These are phyloP conservation scores for Eurytoma adleriae DNA, from an alignment of 2,888 invertebrate genomes.

Conservation along the genomic window DNA sequence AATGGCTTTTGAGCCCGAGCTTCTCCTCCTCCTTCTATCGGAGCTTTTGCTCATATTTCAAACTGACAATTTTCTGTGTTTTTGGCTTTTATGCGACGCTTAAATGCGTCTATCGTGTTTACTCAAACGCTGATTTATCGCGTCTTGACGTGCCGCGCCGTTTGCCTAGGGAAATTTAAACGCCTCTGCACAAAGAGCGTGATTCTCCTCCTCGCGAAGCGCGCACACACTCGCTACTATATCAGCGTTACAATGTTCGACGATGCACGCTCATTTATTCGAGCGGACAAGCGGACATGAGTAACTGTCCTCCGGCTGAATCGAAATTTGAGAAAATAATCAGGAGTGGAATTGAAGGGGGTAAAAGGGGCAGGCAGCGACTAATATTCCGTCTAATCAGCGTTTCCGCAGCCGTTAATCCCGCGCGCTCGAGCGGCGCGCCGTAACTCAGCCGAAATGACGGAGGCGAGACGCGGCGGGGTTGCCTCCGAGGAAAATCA, in stretches of 20 bases:
- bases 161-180: too few relatives aligned
- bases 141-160: neutral
- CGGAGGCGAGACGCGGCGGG: neutral
- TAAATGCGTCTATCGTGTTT: slow-evolving; percentile 28
- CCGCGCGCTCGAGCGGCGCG: neutral
- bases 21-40: neutral
- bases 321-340: too few relatives aligned
- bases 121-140: slow-evolving; percentile 34
- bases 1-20: neutral
- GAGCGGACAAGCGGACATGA: too few relatives aligned
- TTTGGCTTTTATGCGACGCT: slow-evolving; percentile 14
- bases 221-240: too few relatives aligned
- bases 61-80: slow-evolving; percentile 30
- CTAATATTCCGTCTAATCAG: slow-evolving; percentile 7
- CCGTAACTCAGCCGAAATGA: neutral
- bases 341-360: too few relatives aligned
- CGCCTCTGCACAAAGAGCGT: too few relatives aligned
- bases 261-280: too few relatives aligned
- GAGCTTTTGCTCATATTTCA: slow-evolving; percentile 42
- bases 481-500: neutral
- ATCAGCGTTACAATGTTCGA: too few relatives aligned
- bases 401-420: slow-evolving; percentile 5
- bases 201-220: too few relatives aligned
- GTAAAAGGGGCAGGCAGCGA: too few relatives aligned
- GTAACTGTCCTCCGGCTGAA: too few relatives aligned